Evolutionary conservation across 2,797 vertebrate genomes (phyloP).

Genomic region (Sebastes oblongus): DNA sequence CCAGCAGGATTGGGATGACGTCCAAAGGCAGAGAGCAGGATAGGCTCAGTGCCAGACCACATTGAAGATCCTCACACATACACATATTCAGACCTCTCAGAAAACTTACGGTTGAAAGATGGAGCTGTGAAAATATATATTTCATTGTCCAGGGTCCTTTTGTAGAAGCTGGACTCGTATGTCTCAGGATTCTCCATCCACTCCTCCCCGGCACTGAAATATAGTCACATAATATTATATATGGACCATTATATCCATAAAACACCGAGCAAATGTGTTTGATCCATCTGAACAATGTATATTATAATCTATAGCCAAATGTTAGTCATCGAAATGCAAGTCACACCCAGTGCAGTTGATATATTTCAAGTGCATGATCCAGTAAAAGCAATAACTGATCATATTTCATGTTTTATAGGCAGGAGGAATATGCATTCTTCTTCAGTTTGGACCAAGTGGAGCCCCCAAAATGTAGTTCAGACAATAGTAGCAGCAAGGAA

Average conservation of each 20-base stretch:
- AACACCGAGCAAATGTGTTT: constrained; percentile 32
- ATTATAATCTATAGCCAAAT: constrained; percentile 41
- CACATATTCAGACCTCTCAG: background rate
- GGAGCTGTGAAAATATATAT: constrained; percentile 98
- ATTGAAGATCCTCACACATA: constrained; percentile 35
- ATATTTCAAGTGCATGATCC: constrained; percentile 34
- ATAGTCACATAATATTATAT: constrained; percentile 33
- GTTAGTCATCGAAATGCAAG: constrained; percentile 30
- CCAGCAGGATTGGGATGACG: constrained; percentile 52
- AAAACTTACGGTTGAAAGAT: constrained; percentile 90
- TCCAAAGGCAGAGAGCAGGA: constrained; percentile 55
- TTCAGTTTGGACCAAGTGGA: constrained; percentile 26
- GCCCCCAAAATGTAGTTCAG: constrained; percentile 18
- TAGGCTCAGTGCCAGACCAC: constrained; percentile 58
- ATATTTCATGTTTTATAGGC: constrained; percentile 43
- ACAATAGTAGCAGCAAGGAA: constrained; percentile 35
- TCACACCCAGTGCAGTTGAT: constrained; percentile 39
- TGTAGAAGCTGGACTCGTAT: constrained; percentile 98
- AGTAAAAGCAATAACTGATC: constrained; percentile 43
- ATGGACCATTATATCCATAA: constrained; percentile 37
- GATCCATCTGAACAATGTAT: constrained; percentile 42
- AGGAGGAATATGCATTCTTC: constrained; percentile 39
- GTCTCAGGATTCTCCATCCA: constrained; percentile 95
- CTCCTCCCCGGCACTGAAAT: constrained; percentile 89
- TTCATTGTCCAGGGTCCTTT: constrained; percentile 95